Evolutionary conservation across 2,113 vertebrate species (phyloP).

Genomic region (Cynocephalus volans): DNA sequence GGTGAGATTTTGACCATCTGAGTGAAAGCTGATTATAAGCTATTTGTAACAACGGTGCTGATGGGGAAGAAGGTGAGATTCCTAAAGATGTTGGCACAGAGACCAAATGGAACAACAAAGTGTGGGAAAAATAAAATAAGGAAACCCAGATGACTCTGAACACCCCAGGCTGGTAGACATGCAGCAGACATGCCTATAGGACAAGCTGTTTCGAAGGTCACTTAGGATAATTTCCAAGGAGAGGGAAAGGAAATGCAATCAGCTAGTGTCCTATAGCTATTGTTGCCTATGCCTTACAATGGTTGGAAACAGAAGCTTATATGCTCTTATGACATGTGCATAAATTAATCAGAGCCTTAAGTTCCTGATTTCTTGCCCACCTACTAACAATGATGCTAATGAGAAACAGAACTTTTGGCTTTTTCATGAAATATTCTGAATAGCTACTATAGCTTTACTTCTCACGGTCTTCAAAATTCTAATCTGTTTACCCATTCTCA

Average conservation of each 20-base stretch:
- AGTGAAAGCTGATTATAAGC: background rate
- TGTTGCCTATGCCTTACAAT: background rate
- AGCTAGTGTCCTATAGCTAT: background rate
- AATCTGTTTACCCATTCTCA: background rate
- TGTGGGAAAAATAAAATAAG: background rate
- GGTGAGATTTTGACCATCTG: background rate
- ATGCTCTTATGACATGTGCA: fast-evolving
- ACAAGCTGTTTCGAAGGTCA: background rate
- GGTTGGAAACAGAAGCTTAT: background rate
- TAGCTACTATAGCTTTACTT: background rate
- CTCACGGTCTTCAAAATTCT: background rate
- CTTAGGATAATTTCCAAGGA: background rate
- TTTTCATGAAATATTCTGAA: background rate
- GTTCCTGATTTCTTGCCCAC: background rate
- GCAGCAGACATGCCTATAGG: background rate
- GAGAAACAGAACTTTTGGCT: background rate
- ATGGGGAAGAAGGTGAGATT: background rate
- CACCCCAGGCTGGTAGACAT: background rate
- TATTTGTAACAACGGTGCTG: background rate
- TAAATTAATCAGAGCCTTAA: background rate
- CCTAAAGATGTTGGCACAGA: background rate
- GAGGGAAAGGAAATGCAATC: background rate
- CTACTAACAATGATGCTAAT: background rate
- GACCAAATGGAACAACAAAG: background rate
- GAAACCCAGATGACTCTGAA: background rate